Conservation (phyloP, 2,797 vertebrate species). For the Mormyrops boulengeri region DNA sequence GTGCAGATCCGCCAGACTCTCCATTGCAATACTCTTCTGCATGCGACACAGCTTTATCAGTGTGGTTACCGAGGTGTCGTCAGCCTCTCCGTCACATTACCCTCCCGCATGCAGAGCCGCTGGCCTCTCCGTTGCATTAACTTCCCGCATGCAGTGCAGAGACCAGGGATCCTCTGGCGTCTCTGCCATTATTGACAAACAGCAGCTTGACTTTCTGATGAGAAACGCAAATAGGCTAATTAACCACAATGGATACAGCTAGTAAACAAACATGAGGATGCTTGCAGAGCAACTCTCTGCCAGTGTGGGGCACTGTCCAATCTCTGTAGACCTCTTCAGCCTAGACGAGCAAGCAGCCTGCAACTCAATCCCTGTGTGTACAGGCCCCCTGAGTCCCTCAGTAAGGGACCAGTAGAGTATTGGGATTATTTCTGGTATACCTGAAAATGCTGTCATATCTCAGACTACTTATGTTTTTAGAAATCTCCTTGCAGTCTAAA, state of each 20-base stretch:
- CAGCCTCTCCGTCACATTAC: slow-evolving; percentile 15
- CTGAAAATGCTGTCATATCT: not conserved
- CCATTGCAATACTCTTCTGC: slow-evolving; percentile 2
- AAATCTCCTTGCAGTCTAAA: not conserved
- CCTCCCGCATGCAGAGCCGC: not conserved
- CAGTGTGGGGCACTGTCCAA: not conserved
- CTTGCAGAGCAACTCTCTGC: not conserved
- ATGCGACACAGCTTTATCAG: not conserved
- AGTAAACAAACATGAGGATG: not conserved
- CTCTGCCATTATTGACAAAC: not conserved
- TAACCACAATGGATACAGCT: not conserved
- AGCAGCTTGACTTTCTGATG: not conserved
- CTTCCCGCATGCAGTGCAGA: not conserved
- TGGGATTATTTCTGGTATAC: not conserved
- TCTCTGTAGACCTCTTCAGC: not conserved
- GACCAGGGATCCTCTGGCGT: not conserved
- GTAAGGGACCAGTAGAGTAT: not conserved
- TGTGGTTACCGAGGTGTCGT: not conserved
- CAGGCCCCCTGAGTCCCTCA: not conserved
- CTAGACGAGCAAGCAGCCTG: not conserved
- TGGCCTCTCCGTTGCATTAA: not conserved
- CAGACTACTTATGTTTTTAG: not conserved
- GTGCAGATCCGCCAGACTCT: not conserved
- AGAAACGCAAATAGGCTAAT: not conserved
- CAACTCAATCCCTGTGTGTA: not conserved